Evolutionary conservation across 2,113 vertebrate genomes (phyloP), one percentile per base, ranked within the genome.

Genomic region (Pygathrix nemaeus): DNA sequence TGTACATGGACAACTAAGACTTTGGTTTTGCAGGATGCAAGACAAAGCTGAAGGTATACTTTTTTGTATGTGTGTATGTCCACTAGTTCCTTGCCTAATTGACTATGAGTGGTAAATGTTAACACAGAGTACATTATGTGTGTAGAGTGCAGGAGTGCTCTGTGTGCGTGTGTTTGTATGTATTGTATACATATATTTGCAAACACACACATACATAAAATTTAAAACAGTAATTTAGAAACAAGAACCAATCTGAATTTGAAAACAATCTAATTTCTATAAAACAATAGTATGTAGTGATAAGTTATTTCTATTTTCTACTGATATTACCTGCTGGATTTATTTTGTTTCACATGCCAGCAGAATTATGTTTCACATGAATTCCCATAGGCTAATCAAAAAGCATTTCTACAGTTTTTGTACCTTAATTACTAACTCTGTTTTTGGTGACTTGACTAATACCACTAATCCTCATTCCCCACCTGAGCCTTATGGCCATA

Each of bases 381-480:
- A 48, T 27, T 52, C 92, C 2, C 25, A 40, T 23, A 89, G 48
- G 38, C 21, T 93, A 92, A 48, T 84, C 21, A 45, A 80, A 94
- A 96, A 88, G 27, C 45, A 55, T 92, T 80, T 78, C 76, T 8
- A 78, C 23, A n/a, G 12, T 45, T 78, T 93, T 43, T 83, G 59
- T 93, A 82, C 35, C 72, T 87, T 95, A 93, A 97, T 94, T 92
- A 86, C 18, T 32, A 45, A 80, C 57, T 88, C 61, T 88, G 87
- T 81, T 95, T 94, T 45, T 95, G 85, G 97, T 80, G 86, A 66
- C 50, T 97, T 85, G 61, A 84, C 95, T 97, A 92, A 68, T 95
- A 79, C 64, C 5, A 1, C 40, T 79, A 79, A 94, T 94, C 52
- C 35, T 95, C 73, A 93, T 94, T 96, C 73, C 45, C 94, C 38